Conservation (phyloP, 2,113 vertebrate species). For the Danionella cerebrum region DNA sequence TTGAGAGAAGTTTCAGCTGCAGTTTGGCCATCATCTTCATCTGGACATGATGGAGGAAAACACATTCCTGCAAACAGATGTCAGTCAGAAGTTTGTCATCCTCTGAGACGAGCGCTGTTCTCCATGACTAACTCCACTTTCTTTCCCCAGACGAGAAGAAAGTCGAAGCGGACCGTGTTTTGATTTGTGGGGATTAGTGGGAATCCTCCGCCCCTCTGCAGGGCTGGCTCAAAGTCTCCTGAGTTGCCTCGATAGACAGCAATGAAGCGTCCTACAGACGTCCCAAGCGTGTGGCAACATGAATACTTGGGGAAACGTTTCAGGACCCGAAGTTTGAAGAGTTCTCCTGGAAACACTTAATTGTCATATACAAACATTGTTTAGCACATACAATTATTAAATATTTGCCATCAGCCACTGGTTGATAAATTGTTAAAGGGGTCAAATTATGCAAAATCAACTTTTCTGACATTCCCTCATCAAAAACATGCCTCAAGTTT, state of each 20-base stretch:
- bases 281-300: neutral
- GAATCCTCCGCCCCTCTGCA: neutral
- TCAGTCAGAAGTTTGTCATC: constrained; percentile 13
- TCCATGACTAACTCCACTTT: neutral
- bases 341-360: no score
- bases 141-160: constrained; percentile 14
- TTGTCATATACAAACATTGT: no score
- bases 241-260: neutral
- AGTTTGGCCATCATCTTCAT: constrained; percentile 11
- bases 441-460: no score
- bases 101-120: neutral
- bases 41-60: neutral
- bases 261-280: neutral
- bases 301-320: neutral
- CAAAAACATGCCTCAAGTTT: no score
- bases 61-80: constrained; percentile 11
- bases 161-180: constrained; percentile 18
- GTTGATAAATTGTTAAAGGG: no score
- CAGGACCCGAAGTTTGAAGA: neutral
- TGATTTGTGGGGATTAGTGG: constrained; percentile 14
- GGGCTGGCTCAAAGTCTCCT: neutral
- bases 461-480: no score
- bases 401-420: no score
- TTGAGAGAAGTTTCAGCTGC: constrained; percentile 13
- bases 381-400: no score